Conservation (phyloP, 2,888 invertebrate genomes). For the Drosophila niveifrons region DNA sequence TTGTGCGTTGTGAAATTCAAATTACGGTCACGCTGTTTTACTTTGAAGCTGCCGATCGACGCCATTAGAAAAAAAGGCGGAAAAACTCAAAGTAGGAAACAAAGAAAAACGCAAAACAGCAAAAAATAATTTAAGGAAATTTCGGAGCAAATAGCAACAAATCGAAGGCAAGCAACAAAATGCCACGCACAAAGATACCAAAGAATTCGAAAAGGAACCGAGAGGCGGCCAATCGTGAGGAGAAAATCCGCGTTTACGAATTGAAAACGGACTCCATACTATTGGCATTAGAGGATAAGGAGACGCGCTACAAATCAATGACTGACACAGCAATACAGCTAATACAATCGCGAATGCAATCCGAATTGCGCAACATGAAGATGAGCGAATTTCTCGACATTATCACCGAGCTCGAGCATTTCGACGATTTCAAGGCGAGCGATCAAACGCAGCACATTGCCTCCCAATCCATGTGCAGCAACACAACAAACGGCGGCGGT, state of each 20-base stretch:
- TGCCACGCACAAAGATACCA: slow-evolving; percentile 85
- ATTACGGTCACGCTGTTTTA: background rate
- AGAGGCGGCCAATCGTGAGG: slow-evolving; percentile 83
- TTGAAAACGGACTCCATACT: slow-evolving; percentile 73
- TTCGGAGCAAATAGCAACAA: background rate
- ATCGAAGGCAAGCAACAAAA: slow-evolving; percentile 39
- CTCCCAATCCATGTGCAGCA: slow-evolving; percentile 60
- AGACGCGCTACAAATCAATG: slow-evolving; percentile 44
- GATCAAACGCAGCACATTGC: slow-evolving; percentile 64
- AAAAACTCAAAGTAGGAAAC: slow-evolving; percentile 51
- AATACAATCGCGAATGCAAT: slow-evolving; percentile 56
- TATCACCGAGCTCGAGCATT: slow-evolving; percentile 61
- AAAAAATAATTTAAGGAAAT: slow-evolving; percentile 3
- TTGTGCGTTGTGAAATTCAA: background rate
- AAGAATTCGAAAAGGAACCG: slow-evolving; percentile 84
- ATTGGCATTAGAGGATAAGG: slow-evolving; percentile 69
- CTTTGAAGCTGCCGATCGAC: slow-evolving; percentile 42
- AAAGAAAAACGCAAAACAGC: slow-evolving; percentile 7
- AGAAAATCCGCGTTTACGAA: slow-evolving; percentile 81
- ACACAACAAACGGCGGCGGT: slow-evolving; percentile 37
- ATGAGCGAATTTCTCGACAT: slow-evolving; percentile 77
- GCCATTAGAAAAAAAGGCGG: slow-evolving; percentile 64
- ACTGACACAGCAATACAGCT: slow-evolving; percentile 62
- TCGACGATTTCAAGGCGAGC: slow-evolving; percentile 66
- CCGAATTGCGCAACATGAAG: slow-evolving; percentile 76